phyloP scores from a whole-genome alignment of 2,797 vertebrate species.

The Intellagama lesueurii region DNA sequence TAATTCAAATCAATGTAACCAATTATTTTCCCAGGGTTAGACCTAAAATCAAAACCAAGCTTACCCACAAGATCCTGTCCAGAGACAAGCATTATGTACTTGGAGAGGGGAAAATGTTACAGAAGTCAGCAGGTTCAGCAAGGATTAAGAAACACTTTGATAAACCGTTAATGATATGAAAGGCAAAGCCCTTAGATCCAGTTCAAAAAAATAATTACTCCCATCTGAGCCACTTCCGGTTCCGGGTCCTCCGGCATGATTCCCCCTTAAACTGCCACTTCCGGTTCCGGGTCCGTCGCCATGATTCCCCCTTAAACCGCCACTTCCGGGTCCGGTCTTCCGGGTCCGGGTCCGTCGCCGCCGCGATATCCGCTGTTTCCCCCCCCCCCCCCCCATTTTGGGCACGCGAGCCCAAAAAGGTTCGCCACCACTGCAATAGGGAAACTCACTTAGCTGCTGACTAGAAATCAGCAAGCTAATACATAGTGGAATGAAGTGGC shows the following conservation, averaged over 20 bases:
- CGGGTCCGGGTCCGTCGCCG: too few species aligned
- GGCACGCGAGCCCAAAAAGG: too few species aligned
- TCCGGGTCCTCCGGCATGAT: too few species aligned
- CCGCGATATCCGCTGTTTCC: too few species aligned
- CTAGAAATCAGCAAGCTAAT: conserved; percentile 7
- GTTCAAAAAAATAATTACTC: conserved; percentile 68
- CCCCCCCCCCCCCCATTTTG: too few species aligned
- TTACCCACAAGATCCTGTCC: conserved; percentile 55
- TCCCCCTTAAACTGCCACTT: too few species aligned
- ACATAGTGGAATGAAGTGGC: neutral
- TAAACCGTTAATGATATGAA: conserved; percentile 72
- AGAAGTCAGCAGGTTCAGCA: conserved; percentile 65
- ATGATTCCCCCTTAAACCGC: too few species aligned
- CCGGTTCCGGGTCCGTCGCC: too few species aligned
- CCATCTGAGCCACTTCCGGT: conserved; percentile 71
- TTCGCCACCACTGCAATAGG: too few species aligned
- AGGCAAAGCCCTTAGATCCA: conserved; percentile 65
- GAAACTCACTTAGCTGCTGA: neutral
- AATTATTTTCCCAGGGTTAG: neutral
- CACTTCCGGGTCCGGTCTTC: too few species aligned
- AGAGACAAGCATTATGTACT: conserved; percentile 59
- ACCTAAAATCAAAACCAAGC: neutral
- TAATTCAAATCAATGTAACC: neutral
- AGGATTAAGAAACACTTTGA: conserved; percentile 75
- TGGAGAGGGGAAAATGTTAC: conserved; percentile 58